Base-by-base conservation (phyloP, 2,888 invertebrate species). In the Leptopilina syphax region DNA sequence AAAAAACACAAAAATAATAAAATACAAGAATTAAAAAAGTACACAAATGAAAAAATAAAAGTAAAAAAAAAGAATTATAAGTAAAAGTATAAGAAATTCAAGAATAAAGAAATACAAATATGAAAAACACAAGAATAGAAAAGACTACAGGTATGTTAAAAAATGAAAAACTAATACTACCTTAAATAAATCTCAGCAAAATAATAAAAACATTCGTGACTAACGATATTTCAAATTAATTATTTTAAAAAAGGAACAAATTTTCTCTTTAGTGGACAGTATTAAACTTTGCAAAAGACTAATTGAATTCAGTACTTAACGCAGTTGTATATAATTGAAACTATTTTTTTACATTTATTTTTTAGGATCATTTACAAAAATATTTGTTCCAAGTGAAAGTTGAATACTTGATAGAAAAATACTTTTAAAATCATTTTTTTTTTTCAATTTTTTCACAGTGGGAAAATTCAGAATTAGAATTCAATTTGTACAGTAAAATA, bases 251-350 rank as follows among this genome's bases (percentile, higher is more conserved):
- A 47, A 24, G 6, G 57, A 73, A 27, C 13, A 54, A n/a, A 34
- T 73, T 73, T 73, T 73, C 70, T 54, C 63, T 57, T 73, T n/a
- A 73, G 34, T 73, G 79, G 80, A 85, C 89, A 90, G 89, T 89
- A 89, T 89, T 89, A 87, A 84, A 87, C 86, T 86, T 85, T 87
- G 84, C 87, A 84, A 77, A 87, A 87, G 89, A 90, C 89, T 90
- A 88, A 18, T 87, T 87, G 86, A 89, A 88, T 84, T 34, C 86
- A 89, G 87, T 89, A 89, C 89, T 90, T 85, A 84, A 87, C 83
- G 81, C 81, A 84, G 87, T 86, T 91, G 89, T 90, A 91, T 89
- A 90, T 91, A 91, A 88, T 82, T 89, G 85, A 87, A 87, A 88
- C 87, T 87, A 86, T 88, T 90, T 87, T 34, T 86, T n/a, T 24